Base-by-base conservation (phyloP, 2,888 invertebrate genomes). In the Parthenolecanium corni region DNA sequence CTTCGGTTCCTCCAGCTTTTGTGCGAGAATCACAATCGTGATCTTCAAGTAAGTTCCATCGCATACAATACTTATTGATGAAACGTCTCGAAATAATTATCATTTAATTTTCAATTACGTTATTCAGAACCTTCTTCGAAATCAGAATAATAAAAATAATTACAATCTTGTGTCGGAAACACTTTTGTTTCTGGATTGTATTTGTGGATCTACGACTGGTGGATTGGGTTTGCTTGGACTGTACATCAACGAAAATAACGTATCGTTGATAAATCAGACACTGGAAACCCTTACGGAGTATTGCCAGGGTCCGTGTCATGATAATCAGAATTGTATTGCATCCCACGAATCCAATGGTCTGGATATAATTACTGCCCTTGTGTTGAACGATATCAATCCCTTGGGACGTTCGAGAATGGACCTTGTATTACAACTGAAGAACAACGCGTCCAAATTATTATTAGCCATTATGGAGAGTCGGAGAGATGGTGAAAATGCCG, bases 181-280 rank as follows among this genome's bases (percentile, higher is more conserved):
- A 0, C 80, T 98, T 5, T 91, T 93, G 85, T 98, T 98, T 76
- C 79, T 98, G 71, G 98, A 99, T 75, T 96, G 96, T 72, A 96
- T 99, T 69, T 98, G 98, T 75, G 98, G 98, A 25, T 96, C 95
- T 57, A 98, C 97, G 2, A 98, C 97, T 0, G 98, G 98, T n/a
- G 96, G 96, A 9, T 81, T 98, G 20, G 98, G 98, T 0, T 80
- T 99, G 9, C 81, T 99, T 38, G 96, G 96, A 0, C 81, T 97
- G 11, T 96, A 96, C 74, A 97, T 98, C 71, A 97, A 97, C 72
- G 97, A 98, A 76, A 85, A 89, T 67, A 99, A 99, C 75, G 96
- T 97, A 62, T 82, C 89, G 0, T 80, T 98, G 66, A 96, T 99
- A 72, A 96, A 96, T 76, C 98, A 98, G 77, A 97, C 97, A 0